Conservation (phyloP, 1,140 invertebrate genomes). For the Drosophila gunungcola region DNA sequence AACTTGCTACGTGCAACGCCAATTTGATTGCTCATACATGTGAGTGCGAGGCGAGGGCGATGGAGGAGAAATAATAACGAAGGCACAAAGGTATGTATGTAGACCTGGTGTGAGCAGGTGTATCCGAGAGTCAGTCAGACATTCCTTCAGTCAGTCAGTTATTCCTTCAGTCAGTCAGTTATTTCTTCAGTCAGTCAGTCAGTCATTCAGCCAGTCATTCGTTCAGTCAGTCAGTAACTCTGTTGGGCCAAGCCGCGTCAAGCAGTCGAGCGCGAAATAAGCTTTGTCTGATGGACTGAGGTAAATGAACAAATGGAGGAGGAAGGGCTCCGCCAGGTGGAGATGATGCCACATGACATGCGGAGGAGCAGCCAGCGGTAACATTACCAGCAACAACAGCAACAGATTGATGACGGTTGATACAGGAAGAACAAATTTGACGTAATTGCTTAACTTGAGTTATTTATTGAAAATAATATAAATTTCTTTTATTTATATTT, state of each 20-base stretch:
- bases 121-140: constrained; percentile 5
- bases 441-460: not conserved
- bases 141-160: constrained; percentile 4
- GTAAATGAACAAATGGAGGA: constrained; percentile 66
- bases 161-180: too few species aligned
- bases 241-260: constrained; percentile 23
- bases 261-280: constrained; percentile 69
- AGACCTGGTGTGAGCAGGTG: constrained; percentile 2
- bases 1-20: constrained; percentile 59
- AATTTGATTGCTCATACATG: constrained; percentile 61
- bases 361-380: constrained; percentile 48
- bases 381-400: constrained; percentile 37
- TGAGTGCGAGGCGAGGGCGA: constrained; percentile 9
- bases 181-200: constrained; percentile 2
- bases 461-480: not conserved
- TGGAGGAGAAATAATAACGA: constrained; percentile 40
- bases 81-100: not conserved
- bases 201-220: constrained; percentile 20
- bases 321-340: constrained; percentile 33
- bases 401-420: constrained; percentile 28
- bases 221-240: constrained; percentile 20
- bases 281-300: constrained; percentile 74
- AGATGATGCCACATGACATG: constrained; percentile 67
- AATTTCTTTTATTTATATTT: not conserved
- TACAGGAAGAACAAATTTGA: constrained; percentile 8